Evolutionary conservation across 2,888 invertebrate genomes (phyloP).

Genomic region (Tromatobia lineatoria): DNA sequence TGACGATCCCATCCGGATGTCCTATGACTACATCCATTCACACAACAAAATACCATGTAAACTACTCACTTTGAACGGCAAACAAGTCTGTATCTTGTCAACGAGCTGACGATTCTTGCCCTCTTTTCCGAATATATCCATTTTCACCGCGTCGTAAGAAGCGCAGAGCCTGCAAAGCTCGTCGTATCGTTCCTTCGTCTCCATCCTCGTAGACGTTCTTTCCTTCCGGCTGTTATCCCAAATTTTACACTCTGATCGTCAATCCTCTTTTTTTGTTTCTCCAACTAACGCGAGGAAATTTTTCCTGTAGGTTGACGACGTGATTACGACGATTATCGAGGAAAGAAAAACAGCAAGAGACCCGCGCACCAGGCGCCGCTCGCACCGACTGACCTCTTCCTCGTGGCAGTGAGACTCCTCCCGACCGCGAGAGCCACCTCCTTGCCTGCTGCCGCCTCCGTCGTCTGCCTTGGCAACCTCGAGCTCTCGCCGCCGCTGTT

Average conservation of each 20-base stretch:
- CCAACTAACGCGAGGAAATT: background rate
- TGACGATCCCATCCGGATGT: background rate
- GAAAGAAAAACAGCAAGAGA: conserved; percentile 23
- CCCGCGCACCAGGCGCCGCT: conserved; percentile 72
- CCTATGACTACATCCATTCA: background rate
- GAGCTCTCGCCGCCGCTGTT: conserved; percentile 43
- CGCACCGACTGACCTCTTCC: conserved; percentile 75
- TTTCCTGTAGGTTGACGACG: conserved; percentile 1
- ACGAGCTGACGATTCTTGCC: conserved; percentile 85
- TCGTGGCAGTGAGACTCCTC: conserved; percentile 71
- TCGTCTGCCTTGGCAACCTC: conserved; percentile 68
- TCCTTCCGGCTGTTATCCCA: background rate
- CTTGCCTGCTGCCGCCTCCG: conserved; percentile 49
- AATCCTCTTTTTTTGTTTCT: no score
- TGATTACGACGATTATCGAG: background rate
- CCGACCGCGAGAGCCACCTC: conserved; percentile 62
- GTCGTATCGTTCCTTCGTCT: conserved; percentile 85
- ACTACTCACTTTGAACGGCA: conserved; percentile 85
- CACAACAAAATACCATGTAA: conserved; percentile 9
- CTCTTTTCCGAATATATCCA: conserved; percentile 86
- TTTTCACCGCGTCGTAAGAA: conserved; percentile 85
- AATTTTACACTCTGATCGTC: background rate
- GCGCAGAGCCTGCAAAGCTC: conserved; percentile 86
- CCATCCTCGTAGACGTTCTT: conserved; percentile 66
- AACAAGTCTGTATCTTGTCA: conserved; percentile 85